These are phyloP conservation scores for Aleiodes testaceus DNA, from an alignment of 2,888 invertebrate genomes.

Conservation along the genomic window DNA sequence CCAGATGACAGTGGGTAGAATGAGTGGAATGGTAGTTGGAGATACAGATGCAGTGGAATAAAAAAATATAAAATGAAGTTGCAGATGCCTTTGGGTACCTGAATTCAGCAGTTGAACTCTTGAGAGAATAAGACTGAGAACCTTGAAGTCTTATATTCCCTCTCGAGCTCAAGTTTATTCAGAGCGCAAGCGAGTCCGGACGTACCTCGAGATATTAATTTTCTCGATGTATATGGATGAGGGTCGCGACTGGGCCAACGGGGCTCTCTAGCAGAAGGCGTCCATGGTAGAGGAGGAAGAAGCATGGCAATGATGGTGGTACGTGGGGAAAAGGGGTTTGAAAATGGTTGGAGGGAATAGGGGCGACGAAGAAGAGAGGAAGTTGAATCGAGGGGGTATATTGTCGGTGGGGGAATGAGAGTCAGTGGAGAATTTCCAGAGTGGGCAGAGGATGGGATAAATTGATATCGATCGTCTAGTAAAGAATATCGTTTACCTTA, in stretches of 20 bases:
- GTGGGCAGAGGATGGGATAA: slow-evolving; percentile 58
- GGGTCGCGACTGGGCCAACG: slow-evolving; percentile 59
- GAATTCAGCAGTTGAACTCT: not conserved
- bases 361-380: not conserved
- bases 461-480: slow-evolving; percentile 59
- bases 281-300: slow-evolving; percentile 23
- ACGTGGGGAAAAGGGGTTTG: slow-evolving; percentile 10
- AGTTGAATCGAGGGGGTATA: slow-evolving; percentile 8
- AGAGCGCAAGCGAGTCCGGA: slow-evolving; percentile 60
- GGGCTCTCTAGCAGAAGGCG: slow-evolving; percentile 1
- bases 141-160: slow-evolving; percentile 32
- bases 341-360: not conserved
- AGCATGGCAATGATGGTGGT: slow-evolving; percentile 25
- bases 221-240: slow-evolving; percentile 72
- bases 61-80: slow-evolving; percentile 2
- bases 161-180: slow-evolving; percentile 63
- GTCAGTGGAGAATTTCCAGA: slow-evolving; percentile 47
- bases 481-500: slow-evolving; percentile 61
- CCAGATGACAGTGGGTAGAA: slow-evolving; percentile 19
- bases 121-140: slow-evolving; percentile 17
- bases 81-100: slow-evolving; percentile 6
- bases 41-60: not conserved
- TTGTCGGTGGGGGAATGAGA: not conserved
- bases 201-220: slow-evolving; percentile 68
- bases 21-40: slow-evolving; percentile 5